Evolutionary conservation across 2,113 vertebrate genomes (phyloP).

Genomic region (Ursus arctos): DNA sequence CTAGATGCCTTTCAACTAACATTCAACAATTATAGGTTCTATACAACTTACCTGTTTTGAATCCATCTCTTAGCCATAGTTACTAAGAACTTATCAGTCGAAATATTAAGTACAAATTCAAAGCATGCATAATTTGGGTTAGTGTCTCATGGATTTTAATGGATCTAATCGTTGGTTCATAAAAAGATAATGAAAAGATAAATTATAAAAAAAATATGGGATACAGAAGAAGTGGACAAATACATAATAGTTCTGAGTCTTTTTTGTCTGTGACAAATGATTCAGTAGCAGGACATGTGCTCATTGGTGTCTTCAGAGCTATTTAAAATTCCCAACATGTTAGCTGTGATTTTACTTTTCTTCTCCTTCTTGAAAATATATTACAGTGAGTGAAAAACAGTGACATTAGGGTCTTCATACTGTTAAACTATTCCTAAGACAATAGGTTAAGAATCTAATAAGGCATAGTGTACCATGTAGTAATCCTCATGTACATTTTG

Average conservation of each 20-base stretch:
- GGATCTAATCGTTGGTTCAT: neutral
- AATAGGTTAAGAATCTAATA: neutral
- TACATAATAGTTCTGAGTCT: neutral
- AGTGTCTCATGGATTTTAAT: neutral
- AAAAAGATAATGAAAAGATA: constrained; percentile 45
- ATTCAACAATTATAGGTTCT: neutral
- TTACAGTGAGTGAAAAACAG: neutral
- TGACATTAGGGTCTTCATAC: neutral
- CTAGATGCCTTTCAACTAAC: neutral
- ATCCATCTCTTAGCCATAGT: neutral
- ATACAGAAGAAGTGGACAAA: neutral
- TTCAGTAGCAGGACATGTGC: neutral
- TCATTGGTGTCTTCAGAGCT: neutral
- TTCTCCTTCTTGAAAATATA: constrained; percentile 4
- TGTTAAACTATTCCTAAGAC: neutral
- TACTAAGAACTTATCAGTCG: neutral
- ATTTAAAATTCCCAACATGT: constrained; percentile 18
- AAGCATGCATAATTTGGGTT: neutral
- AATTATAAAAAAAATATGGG: neutral
- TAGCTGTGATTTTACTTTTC: constrained; percentile 15
- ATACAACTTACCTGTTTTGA: neutral
- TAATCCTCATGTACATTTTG: neutral
- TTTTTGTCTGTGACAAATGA: constrained; percentile 20
- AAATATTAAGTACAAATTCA: neutral
- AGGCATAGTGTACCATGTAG: neutral